Conservation (phyloP, 92 coral and sea anemone genomes). For the Umimayanthus chanpuru region DNA sequence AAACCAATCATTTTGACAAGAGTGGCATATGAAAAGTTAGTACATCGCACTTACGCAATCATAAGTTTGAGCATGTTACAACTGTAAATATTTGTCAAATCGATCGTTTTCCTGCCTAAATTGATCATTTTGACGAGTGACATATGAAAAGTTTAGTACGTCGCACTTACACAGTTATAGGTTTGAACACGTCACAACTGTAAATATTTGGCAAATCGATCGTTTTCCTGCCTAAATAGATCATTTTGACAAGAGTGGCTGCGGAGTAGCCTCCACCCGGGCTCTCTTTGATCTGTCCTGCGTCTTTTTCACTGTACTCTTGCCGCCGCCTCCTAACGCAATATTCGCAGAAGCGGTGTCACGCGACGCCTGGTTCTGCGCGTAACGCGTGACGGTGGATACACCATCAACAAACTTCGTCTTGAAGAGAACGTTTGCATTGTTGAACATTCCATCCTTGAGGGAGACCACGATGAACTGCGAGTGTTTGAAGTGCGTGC, state of each 20-base stretch:
- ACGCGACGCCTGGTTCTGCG: slow-evolving; percentile 81
- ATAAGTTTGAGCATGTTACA: too few species aligned
- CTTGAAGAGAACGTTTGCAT: slow-evolving; percentile 96
- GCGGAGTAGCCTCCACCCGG: slow-evolving; percentile 66
- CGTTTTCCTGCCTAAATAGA: background rate
- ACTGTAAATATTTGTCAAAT: too few species aligned
- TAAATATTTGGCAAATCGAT: background rate
- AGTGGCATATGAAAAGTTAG: too few species aligned
- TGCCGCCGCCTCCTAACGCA: slow-evolving; percentile 52
- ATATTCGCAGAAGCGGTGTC: slow-evolving; percentile 53
- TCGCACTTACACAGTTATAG: background rate
- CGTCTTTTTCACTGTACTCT: slow-evolving; percentile 64
- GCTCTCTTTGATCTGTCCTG: slow-evolving; percentile 71
- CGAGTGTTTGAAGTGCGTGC: slow-evolving; percentile 93
- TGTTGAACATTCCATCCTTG: slow-evolving; percentile 98
- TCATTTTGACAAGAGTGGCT: slow-evolving; percentile 48
- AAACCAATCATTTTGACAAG: too few species aligned
- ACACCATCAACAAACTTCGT: slow-evolving; percentile 98
- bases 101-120: too few species aligned
- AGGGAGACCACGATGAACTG: slow-evolving; percentile 99
- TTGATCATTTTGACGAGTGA: background rate
- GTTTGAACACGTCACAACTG: background rate
- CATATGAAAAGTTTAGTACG: too few species aligned
- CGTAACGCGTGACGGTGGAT: slow-evolving; percentile 96
- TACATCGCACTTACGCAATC: background rate